Base-by-base conservation (phyloP, 2,797 vertebrate species). In the Taeniopygia guttata region DNA sequence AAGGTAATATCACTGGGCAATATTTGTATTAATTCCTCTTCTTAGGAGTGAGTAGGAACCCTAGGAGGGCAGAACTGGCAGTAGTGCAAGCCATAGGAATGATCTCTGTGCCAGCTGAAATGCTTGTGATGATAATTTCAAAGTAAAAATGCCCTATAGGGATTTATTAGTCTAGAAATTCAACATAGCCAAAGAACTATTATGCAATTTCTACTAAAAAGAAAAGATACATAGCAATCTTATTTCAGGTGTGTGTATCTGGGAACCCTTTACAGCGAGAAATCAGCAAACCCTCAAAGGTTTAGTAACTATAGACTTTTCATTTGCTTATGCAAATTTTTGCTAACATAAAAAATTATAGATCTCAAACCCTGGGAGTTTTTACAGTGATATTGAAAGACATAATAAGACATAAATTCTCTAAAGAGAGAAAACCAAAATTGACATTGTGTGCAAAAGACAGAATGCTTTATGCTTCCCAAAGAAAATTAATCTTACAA, bases 401-500 rank as follows among this genome's bases (percentile, higher is more conserved):
- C 2, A 3, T 8, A n/a, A n/a, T n/a, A n/a, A 69, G 36, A 85
- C n/a, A 92, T 52, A 93, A 86, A 94, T 89, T 21, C 34, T 83
- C 62, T 84, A 88, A 85, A n/a, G 84, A 78, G 43, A 93, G 30
- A 80, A 95, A 93, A 87, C 20, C 15, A 68, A 89, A 90, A 80
- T 0, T 80, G 78, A 92, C 69, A 59, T 78, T 79, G 73, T 58
- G 64, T 84, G 87, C 74, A 89, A 89, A 45, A 87, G 59, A 86
- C 51, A 92, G 87, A 94, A 92, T 62, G 82, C n/a, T 92, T 78
- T 74, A 69, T n/a, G 48, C 84, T 92, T 94, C 87, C 66, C 89
- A 90, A 87, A 95, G 58, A 96, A 96, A 95, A 95, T 91, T 91
- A 94, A 94, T 97, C 91, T 91, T 90, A 93, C 91, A 91, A 96